Percentiles rank a stretch among this genome's conserved stretches.
Conservation (phyloP, 1,140 invertebrate species). For the Centruroides sculpturatus region DNA sequence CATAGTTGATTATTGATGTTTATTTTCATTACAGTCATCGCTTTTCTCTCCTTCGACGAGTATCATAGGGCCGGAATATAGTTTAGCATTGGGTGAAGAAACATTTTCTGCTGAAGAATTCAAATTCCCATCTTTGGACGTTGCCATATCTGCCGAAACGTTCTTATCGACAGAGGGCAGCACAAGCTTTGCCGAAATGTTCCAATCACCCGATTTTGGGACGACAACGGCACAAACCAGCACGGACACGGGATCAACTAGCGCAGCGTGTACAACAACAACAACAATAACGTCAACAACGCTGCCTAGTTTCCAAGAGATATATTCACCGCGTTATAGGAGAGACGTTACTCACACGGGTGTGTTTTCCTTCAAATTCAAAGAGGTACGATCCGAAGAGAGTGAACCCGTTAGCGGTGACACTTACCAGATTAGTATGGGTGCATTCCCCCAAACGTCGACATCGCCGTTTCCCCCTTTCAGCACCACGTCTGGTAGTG, state of each 20-base stretch:
- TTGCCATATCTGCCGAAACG: neutral
- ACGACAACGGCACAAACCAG: constrained; percentile 27
- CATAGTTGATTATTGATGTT: no score
- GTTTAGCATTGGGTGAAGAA: neutral
- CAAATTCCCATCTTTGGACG: neutral
- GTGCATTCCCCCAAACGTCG: constrained; percentile 1
- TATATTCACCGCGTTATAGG: constrained; percentile 51
- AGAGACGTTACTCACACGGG: constrained; percentile 33
- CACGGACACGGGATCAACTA: neutral
- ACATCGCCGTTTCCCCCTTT: no score
- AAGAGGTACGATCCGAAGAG: constrained; percentile 15
- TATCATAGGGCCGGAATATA: no score
- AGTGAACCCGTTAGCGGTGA: constrained; percentile 5
- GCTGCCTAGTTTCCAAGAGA: constrained; percentile 71
- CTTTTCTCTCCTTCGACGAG: no score
- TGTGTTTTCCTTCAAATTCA: constrained; percentile 18
- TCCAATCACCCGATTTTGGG: neutral
- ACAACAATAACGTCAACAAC: constrained; percentile 6
- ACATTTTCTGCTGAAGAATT: neutral
- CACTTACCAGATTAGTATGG: constrained; percentile 8
- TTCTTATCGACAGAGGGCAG: neutral
- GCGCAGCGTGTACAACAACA: constrained; percentile 10
- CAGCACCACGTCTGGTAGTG: neutral
- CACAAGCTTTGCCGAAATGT: neutral
- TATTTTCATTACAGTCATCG: no score